Base-by-base conservation (phyloP, 2,888 invertebrate species). In the Lasioglossum marginatum region DNA sequence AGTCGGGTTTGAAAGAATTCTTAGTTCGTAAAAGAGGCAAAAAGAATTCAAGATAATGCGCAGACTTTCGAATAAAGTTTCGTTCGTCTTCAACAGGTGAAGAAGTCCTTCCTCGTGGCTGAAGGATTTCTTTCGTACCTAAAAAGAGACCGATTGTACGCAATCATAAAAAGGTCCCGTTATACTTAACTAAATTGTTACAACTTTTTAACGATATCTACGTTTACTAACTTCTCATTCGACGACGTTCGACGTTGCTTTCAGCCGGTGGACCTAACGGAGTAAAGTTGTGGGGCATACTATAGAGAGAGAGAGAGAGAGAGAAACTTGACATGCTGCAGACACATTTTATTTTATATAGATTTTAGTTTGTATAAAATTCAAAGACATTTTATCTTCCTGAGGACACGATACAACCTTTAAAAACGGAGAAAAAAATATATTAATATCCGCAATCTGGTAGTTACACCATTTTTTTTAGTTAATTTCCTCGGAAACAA, bases 101-200 rank as follows among this genome's bases (percentile, higher is more conserved):
- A 70, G 70, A 70, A 40, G n/a, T n/a, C 19, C 31, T 63, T 63
- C 34, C 48, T 45, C 45, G 45, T 8, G 31, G 31, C 77, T 23
- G 48, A 23, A 45, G 34, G 23, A 57, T 23, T 60, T 43, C 57
- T 72, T 72, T 81, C 19, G 27, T 34, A 43, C 40, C 52, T 6
- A 19, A 63, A 63, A 63, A 52, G 43, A 78, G 82, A 71, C 71
- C 71, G 79, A 85, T 83, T 83, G 83, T 45, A 19, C 60, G 16
- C 31, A 16, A 27, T 43, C 16, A 16, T 31, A 63, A 19, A 31
- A 31, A 63, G 31, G 19, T 31, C 57, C 57, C 63, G 31, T 63
- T 63, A 63, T 19, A 19, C 16, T 63, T 31, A 19, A 63, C 19
- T 31, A 63, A 63, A 63, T 31, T 19, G 31, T 63, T 31, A 27